Base-by-base conservation (phyloP, 2,888 invertebrate species). In the Dryobota labecula region DNA sequence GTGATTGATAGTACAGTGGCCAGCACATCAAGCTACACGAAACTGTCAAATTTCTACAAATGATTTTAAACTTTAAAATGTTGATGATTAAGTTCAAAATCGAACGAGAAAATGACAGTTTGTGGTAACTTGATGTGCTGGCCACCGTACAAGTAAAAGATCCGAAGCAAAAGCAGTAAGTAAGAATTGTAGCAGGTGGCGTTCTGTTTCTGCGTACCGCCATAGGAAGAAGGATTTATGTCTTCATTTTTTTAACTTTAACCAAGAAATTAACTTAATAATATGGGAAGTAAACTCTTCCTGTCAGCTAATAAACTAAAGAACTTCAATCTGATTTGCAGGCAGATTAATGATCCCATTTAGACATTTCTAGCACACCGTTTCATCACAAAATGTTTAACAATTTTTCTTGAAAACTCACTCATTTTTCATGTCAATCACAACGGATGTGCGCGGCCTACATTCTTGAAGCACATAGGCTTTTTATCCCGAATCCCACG, bases 401-500 rank as follows among this genome's bases (percentile, higher is more conserved):
- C 51, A 79, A 36, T 43, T 80, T 76, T 63, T 68, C 58, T 70
- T 60, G 38, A 69, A 77, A 76, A 41, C 9, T 15, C 4, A 33
- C 53, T 63, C 47, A 76, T 81, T 63, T 77, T 76, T 81, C 80
- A 80, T 45, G 56, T 56, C 56, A 61, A 45, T 64, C 77, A 51
- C 49, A 33, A 15, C 77, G 81, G 70, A 81, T 78, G 69, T 38
- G 20, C 15, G 36, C 43, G 62, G 6, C 66, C 78, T 49, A 78
- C 62, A 66, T 78, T 63, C 72, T 62, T 13, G 18, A 18, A 15
- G 30, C 47, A 15, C 51, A 62, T 47, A 11, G 43, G 65, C 76
- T 78, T 82, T 78, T 82, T 70, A 78, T 82, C 65, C 78, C 57
- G 72, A 82, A 82, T 82, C 78, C 78, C 78, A 78, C 78, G 82